Evolutionary conservation across 2,888 invertebrate genomes (phyloP), one percentile per base, ranked within the genome.

Genomic region (Creontiades dilutus): DNA sequence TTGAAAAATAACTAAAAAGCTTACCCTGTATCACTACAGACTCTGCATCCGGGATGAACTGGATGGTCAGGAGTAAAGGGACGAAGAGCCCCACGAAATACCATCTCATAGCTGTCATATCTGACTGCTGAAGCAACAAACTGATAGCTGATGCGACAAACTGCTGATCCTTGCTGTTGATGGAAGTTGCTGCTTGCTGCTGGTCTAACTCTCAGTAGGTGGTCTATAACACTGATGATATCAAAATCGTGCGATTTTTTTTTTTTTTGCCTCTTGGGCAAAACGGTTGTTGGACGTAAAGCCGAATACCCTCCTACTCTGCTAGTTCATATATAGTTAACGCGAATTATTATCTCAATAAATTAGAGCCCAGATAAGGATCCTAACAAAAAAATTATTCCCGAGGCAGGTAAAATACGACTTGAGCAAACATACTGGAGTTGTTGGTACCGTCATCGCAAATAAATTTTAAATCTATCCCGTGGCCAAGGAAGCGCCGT

Each of bases 1-100:
- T n/a, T n/a, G n/a, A n/a, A n/a, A n/a, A n/a, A n/a, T 52, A 16
- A 78, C 47, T 0, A 61, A 13, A 80, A 46, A 23, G 55, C 88
- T 78, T 46, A 88, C 88, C 88, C 57, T 88, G 88, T 78, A 88
- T 88, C 11, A 88, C 88, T 19, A 88, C 78, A 78, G 88, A 88
- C 19, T 88, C 88, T 19, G 88, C 46, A 28, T 88, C 88, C 11
- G 88, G 88, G 16, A 88, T 88, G 52, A 88, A 78, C 46, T 88
- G 88, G 27, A 61, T 48, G 19, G 88, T 88, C 27, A 88, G 28
- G 52, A 88, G 78, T n/a, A 88, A 28, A 11, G 88, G 88, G 0
- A 78, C 19, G 78, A 88, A 88, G n/a, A 88, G 55, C 23, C 52
- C 82, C 52, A 52, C 16, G 52, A 82, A 82, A 23, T 52, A 82